A percentile compares a stretch with the other conserved stretches of the same genome.
phyloP scores from a whole-genome alignment of 2,113 vertebrate species.

The Spheniscus mendiculus region DNA sequence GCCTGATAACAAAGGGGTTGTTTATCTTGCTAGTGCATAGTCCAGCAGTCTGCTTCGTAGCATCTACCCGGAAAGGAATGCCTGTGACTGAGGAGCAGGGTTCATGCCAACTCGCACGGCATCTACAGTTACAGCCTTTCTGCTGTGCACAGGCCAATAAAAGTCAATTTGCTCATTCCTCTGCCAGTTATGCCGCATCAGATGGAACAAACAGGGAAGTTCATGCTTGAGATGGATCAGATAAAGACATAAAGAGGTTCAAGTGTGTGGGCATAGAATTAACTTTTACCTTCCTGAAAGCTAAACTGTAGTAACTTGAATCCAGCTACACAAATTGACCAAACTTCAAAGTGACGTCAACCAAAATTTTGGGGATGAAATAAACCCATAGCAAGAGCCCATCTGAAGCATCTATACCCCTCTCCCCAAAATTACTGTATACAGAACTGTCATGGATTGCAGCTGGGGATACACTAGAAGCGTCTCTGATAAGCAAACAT shows the following conservation, averaged over 20 bases:
- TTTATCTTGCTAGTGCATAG: constrained; percentile 6
- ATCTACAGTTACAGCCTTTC: neutral
- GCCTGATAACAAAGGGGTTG: constrained; percentile 25
- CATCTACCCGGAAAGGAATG: constrained; percentile 15
- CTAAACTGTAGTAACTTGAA: neutral
- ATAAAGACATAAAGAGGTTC: constrained; percentile 11
- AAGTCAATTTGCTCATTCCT: neutral
- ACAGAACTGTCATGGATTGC: neutral
- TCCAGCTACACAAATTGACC: neutral
- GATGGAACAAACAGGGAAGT: constrained; percentile 5
- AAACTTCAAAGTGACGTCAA: neutral
- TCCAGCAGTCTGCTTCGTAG: neutral
- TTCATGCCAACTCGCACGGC: neutral
- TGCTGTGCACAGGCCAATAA: neutral
- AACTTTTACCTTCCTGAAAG: neutral
- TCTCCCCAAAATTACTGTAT: neutral
- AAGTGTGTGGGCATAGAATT: neutral
- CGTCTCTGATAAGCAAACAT: neutral
- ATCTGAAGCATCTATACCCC: neutral
- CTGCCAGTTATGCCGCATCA: neutral
- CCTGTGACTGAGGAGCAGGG: neutral
- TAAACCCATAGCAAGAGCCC: neutral
- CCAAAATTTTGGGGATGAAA: neutral
- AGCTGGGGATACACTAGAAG: neutral
- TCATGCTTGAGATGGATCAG: constrained; percentile 5